Evolutionary conservation across 2,113 vertebrate species (phyloP).

Genomic region (Pollachius pollachius): DNA sequence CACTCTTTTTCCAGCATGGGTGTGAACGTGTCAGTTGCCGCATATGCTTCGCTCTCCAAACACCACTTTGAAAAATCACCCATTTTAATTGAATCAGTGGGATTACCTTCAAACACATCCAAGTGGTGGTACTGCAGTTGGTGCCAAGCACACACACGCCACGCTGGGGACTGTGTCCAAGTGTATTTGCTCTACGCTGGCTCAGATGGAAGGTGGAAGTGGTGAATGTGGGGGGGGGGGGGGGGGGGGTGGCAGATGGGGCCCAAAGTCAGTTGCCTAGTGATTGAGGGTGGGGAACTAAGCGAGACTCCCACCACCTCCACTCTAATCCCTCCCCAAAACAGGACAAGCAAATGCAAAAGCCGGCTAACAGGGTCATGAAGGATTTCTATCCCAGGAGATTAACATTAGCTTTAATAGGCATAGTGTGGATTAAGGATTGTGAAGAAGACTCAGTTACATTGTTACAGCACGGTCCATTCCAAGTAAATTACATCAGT

Average conservation of each 20-base stretch:
- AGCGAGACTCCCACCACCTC: not conserved
- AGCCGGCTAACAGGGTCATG: conserved; percentile 19
- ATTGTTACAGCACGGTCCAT: not conserved
- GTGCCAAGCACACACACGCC: too few relatives aligned
- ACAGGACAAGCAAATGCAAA: conserved; percentile 30
- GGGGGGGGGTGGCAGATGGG: conserved; percentile 49
- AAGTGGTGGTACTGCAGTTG: not conserved
- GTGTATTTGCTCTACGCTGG: too few relatives aligned
- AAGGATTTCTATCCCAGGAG: conserved; percentile 28
- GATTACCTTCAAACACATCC: too few relatives aligned
- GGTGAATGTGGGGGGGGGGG: not conserved
- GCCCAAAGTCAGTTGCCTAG: conserved; percentile 15
- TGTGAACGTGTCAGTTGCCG: too few relatives aligned
- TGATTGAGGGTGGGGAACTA: conserved; percentile 4
- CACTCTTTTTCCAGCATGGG: too few relatives aligned
- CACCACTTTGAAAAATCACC: too few relatives aligned
- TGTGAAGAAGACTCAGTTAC: not conserved
- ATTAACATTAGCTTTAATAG: conserved; percentile 40
- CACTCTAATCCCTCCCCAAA: conserved; percentile 29
- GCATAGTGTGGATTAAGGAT: not conserved
- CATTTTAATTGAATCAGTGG: too few relatives aligned
- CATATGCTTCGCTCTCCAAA: too few relatives aligned
- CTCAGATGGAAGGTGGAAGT: not conserved
- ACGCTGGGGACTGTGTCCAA: too few relatives aligned
- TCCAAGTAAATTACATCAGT: not conserved